phyloP scores from a whole-genome alignment of 2,888 invertebrate genomes.

The Synanthedon vespiformis region DNA sequence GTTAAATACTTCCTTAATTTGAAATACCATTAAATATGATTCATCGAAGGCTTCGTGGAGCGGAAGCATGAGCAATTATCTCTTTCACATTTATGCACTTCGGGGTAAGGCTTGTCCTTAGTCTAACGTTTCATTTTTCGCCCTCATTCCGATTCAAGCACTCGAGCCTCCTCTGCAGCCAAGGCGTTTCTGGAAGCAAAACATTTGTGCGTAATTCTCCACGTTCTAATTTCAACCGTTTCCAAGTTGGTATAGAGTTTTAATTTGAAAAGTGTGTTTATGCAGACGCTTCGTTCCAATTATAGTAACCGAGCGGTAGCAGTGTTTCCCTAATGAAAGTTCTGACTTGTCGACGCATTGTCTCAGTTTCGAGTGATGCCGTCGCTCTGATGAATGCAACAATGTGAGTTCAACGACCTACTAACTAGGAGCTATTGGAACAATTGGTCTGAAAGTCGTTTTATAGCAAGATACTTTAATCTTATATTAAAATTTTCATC shows the following conservation, averaged over 20 bases:
- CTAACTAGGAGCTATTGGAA: constrained; percentile 6
- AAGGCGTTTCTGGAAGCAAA: constrained; percentile 43
- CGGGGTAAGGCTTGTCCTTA: neutral
- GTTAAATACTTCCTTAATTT: too few species aligned
- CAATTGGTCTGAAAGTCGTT: neutral
- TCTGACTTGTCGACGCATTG: constrained; percentile 17
- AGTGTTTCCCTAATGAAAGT: constrained; percentile 37
- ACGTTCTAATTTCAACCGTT: constrained; percentile 15
- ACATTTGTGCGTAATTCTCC: constrained; percentile 18
- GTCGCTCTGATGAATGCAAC: constrained; percentile 5
- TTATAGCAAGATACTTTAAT: neutral
- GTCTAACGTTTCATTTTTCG: constrained; percentile 26
- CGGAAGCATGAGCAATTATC: constrained; percentile 5
- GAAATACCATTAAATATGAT: too few species aligned
- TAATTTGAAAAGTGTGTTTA: constrained; percentile 7
- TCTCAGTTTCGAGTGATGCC: constrained; percentile 17
- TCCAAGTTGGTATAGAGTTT: constrained; percentile 10
- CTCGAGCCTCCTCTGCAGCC: constrained; percentile 26
- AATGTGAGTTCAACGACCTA: constrained; percentile 19
- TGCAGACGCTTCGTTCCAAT: constrained; percentile 24
- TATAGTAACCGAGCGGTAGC: constrained; percentile 20
- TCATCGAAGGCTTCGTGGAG: neutral
- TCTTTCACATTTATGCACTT: constrained; percentile 6
- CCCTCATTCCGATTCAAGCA: constrained; percentile 38
- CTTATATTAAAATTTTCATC: too few species aligned